Evolutionary conservation across 2,888 invertebrate species (phyloP), one percentile per base, ranked within the genome.

Genomic region (Villa cingulata): DNA sequence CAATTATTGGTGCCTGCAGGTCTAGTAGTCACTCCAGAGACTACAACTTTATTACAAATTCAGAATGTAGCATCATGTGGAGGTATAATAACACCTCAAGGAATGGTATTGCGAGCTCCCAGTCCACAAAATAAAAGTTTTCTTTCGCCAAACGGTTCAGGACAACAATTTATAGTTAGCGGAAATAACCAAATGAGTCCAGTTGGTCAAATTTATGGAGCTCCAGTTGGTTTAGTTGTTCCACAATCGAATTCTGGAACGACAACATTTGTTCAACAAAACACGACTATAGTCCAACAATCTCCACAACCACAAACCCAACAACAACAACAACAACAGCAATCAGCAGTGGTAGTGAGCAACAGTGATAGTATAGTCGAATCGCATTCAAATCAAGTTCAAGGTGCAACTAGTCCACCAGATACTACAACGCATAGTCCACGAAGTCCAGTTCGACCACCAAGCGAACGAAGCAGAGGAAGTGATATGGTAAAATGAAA

Each of bases 351-450:
- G 27, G 16, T 36, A 12, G 36, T 27, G 16, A 19, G 17, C 16
- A 45, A 23, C 16, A 48, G 27, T 34, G 19, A 17, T 17, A 39
- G 10, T n/a, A 15, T 10, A 3, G 18, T 17, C 7, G 16, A 18
- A 16, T 17, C 16, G 9, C 16, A 37, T 17, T 37, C 84, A 1
- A 83, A 85, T 56, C 63, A 62, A 9, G 62, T 62, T 45, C 55
- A 59, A 27, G 58, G 61, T 16, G 72, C 74, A 4, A 76, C 77
- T 19, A 81, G 81, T 62, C 86, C 87, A 7, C 87, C 87, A 0
- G 88, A 88, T 59, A 88, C 88, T 0, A 88, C 88, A 1, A 88
- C 88, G 1, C 83, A 83, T 60, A 86, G 86, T 66, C 87, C 88
- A 15, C 72, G 80, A 49, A 83, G 81, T 48, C 74, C 79, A 5